Evolutionary conservation across 2,113 vertebrate genomes (phyloP).

Genomic region (Gorsachius goisagi): DNA sequence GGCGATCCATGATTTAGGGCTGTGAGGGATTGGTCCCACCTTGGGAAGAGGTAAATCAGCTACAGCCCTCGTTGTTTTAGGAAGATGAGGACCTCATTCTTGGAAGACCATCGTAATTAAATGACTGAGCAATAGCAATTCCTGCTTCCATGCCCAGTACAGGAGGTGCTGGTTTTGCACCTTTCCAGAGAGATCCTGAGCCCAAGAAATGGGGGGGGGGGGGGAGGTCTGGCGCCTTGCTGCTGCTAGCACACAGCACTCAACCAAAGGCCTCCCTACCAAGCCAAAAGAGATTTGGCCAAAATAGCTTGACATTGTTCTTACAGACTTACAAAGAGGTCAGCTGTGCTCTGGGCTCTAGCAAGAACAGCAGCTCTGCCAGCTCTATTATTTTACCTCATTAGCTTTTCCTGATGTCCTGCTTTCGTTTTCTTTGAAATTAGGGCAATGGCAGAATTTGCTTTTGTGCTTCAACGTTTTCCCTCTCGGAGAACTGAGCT

Average conservation of each 20-base stretch:
- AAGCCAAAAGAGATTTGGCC: not conserved
- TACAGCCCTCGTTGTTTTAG: not conserved
- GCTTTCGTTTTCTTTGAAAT: slow-evolving; percentile 1
- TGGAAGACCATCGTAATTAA: not conserved
- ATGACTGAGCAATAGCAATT: not conserved
- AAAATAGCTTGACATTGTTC: not conserved
- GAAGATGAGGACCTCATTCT: not conserved
- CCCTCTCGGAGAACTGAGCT: not conserved
- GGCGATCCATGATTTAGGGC: rapidly evolving
- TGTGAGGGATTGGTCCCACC: not conserved
- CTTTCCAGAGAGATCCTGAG: not conserved
- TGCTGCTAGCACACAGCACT: not conserved
- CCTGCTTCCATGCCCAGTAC: not conserved
- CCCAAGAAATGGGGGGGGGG: not conserved
- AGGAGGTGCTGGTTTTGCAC: not conserved
- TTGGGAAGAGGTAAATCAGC: not conserved
- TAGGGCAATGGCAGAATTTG: not conserved
- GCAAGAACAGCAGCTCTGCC: not conserved
- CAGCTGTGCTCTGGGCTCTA: not conserved
- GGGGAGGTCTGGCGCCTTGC: not conserved
- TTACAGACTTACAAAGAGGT: not conserved
- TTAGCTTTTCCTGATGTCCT: slow-evolving; percentile 8
- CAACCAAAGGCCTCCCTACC: not conserved
- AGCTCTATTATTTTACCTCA: slow-evolving; percentile 17
- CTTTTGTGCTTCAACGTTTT: not conserved